Percentiles rank a stretch among this genome's conserved stretches.
These are phyloP conservation scores for Phaethon lepturus DNA, from an alignment of 2,113 vertebrate genomes.

Conservation along the genomic window DNA sequence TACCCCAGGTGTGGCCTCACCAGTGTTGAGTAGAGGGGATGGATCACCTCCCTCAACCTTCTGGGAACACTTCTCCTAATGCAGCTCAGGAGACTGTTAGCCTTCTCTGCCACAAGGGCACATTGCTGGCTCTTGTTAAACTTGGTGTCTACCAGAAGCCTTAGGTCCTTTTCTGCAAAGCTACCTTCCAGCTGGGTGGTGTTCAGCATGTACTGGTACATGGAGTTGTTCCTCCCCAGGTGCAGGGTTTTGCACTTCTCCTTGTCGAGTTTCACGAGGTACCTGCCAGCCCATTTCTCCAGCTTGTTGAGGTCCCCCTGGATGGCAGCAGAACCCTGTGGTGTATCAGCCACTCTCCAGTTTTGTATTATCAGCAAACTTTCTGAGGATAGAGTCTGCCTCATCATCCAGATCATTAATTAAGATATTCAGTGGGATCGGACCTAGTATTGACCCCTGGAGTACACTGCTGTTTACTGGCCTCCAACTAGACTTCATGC, in stretches of 20 bases:
- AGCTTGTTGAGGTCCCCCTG: neutral
- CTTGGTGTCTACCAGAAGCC: neutral
- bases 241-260: neutral
- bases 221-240: accelerated
- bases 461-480: neutral
- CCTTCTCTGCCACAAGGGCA: neutral
- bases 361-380: neutral
- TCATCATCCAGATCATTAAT: neutral
- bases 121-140: neutral
- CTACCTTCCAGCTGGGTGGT: neutral
- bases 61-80: neutral
- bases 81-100: neutral
- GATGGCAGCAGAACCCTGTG: neutral
- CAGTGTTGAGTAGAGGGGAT: neutral
- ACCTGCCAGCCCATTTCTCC: neutral
- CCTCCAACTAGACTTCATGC: neutral
- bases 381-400: neutral
- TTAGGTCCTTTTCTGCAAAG: neutral
- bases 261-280: neutral
- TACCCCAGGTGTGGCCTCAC: neutral
- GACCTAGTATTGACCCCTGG: accelerated
- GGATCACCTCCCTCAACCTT: accelerated
- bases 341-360: neutral
- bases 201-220: neutral
- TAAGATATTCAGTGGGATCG: neutral